Evolutionary conservation across 2,888 invertebrate species (phyloP).

Genomic region (Macaria notata): DNA sequence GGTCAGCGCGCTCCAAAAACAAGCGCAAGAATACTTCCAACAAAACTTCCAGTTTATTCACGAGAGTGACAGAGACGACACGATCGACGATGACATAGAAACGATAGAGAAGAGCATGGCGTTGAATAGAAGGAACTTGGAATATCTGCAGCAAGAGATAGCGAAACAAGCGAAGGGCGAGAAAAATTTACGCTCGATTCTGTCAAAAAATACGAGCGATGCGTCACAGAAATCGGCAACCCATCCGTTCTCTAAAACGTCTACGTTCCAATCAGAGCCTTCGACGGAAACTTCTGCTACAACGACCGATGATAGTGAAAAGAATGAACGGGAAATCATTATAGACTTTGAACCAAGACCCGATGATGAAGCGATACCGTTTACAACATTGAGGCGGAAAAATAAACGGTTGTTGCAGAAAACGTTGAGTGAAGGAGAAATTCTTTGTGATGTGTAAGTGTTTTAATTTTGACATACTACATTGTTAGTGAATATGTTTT

Average conservation of each 20-base stretch:
- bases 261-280: constrained; percentile 79
- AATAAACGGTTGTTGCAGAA: constrained; percentile 84
- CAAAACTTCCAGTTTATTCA: constrained; percentile 80
- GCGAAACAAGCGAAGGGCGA: constrained; percentile 73
- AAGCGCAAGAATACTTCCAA: constrained; percentile 78
- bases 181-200: constrained; percentile 63
- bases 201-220: constrained; percentile 74
- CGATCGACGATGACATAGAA: constrained; percentile 77
- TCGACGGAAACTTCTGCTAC: constrained; percentile 78
- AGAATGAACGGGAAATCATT: constrained; percentile 90
- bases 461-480: neutral
- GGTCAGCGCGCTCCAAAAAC: constrained; percentile 64
- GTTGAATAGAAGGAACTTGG: constrained; percentile 73
- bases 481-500: no score
- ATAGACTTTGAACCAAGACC: constrained; percentile 93
- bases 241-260: constrained; percentile 73
- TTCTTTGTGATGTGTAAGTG: constrained; percentile 83
- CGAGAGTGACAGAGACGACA: constrained; percentile 78
- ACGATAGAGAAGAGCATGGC: constrained; percentile 80
- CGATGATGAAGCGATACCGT: constrained; percentile 84
- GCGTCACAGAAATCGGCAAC: constrained; percentile 70
- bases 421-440: constrained; percentile 91
- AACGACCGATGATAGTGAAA: constrained; percentile 80
- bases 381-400: constrained; percentile 78
- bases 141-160: constrained; percentile 78